Evolutionary conservation across 2,113 vertebrate species (phyloP).

Genomic region (Terrapene triunguis): DNA sequence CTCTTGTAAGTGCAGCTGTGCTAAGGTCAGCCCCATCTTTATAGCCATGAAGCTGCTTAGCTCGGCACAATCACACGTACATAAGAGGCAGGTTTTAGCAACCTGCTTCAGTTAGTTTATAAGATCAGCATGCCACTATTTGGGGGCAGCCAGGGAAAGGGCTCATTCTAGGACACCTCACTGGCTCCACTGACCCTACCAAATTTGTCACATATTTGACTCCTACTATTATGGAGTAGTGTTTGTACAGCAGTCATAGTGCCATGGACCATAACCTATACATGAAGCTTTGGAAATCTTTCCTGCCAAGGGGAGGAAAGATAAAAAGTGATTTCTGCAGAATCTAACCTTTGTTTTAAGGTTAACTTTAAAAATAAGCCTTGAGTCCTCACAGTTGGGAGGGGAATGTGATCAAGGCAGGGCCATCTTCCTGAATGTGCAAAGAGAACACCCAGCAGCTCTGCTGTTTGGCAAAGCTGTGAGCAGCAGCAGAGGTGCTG

Average conservation of each 20-base stretch:
- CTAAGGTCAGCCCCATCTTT: constrained; percentile 21
- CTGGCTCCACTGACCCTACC: neutral
- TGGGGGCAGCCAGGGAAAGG: neutral
- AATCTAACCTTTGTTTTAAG: neutral
- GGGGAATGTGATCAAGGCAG: neutral
- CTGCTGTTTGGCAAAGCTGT: neutral
- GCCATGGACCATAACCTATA: neutral
- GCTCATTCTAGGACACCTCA: neutral
- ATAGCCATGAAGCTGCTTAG: neutral
- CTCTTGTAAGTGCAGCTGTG: constrained; percentile 32
- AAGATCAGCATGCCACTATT: neutral
- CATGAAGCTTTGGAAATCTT: neutral
- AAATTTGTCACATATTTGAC: neutral
- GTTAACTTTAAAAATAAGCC: neutral
- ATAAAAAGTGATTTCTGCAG: neutral
- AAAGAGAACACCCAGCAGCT: neutral
- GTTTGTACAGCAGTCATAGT: neutral
- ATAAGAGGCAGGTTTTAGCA: neutral
- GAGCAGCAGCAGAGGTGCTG: neutral
- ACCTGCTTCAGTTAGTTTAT: neutral
- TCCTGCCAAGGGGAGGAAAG: neutral
- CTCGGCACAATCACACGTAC: neutral
- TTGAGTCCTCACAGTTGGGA: neutral
- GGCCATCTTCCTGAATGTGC: neutral
- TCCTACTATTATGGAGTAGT: neutral